Evolutionary conservation across 2,888 invertebrate genomes (phyloP).

Genomic region (Trachelus troglodyta): DNA sequence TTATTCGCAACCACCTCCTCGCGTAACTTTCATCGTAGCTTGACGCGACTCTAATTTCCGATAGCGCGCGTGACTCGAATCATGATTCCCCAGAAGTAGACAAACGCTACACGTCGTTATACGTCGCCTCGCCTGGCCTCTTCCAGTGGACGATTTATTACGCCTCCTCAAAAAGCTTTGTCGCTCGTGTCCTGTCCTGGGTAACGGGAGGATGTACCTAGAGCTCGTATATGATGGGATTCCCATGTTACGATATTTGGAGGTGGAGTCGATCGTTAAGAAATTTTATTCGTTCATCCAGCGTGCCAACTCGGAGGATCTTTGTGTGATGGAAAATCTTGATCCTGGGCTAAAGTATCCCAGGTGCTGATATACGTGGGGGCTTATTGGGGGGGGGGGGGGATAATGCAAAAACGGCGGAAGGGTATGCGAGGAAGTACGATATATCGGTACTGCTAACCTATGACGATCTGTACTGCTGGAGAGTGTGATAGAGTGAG

Average conservation of each 20-base stretch:
- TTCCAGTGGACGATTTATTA: slow-evolving; percentile 1
- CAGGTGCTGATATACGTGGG: not conserved
- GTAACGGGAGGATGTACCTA: not conserved
- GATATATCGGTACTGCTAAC: slow-evolving; percentile 39
- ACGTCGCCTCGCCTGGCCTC: not conserved
- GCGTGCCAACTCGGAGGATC: not conserved
- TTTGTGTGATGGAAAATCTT: not conserved
- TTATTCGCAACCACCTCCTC: slow-evolving; percentile 19
- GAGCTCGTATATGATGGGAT: not conserved
- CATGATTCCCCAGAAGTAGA: not conserved
- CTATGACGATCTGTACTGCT: not conserved
- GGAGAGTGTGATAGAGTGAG: slow-evolving; percentile 23
- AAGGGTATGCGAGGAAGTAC: slow-evolving; percentile 19
- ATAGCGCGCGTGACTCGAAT: slow-evolving; percentile 62
- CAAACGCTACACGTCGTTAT: not conserved
- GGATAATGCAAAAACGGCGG: not conserved
- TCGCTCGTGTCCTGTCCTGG: not conserved
- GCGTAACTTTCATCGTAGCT: slow-evolving; percentile 30
- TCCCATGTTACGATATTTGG: not conserved
- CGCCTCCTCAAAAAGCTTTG: slow-evolving; percentile 1
- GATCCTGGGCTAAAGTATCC: not conserved
- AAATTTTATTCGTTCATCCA: not conserved
- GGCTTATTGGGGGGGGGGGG: not conserved
- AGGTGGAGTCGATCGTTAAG: not conserved
- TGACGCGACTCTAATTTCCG: slow-evolving; percentile 63